Conservation (phyloP, 1,140 invertebrate species). For the Papilio polytes region DNA sequence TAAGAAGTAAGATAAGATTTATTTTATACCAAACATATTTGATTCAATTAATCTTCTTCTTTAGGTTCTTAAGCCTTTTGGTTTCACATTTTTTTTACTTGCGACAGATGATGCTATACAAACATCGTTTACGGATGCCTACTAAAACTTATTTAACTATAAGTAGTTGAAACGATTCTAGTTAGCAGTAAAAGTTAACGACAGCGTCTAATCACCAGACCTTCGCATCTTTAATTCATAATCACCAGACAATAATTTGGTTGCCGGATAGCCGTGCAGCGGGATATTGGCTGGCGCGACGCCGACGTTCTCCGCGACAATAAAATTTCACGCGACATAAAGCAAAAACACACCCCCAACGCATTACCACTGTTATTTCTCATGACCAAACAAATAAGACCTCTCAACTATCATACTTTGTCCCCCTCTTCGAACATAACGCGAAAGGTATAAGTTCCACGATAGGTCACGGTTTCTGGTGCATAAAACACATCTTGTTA, state of each 20-base stretch:
- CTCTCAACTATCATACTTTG: constrained; percentile 48
- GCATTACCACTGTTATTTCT: constrained; percentile 67
- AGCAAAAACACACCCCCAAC: constrained; percentile 80
- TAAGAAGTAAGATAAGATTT: no score
- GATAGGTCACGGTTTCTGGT: constrained; percentile 57
- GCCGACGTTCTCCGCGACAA: constrained; percentile 63
- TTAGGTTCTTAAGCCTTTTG: no score
- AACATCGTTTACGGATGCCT: background rate
- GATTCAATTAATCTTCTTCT: no score
- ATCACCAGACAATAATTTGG: constrained; percentile 38
- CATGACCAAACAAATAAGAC: constrained; percentile 62
- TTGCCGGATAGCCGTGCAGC: constrained; percentile 9
- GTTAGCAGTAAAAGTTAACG: constrained; percentile 33
- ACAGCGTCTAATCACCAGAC: constrained; percentile 11
- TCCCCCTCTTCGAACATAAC: constrained; percentile 35
- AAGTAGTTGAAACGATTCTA: background rate
- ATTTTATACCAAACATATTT: no score
- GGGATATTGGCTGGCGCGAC: constrained; percentile 49
- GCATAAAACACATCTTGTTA: constrained; percentile 74
- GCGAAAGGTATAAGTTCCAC: background rate
- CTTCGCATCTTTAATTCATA: constrained; percentile 34
- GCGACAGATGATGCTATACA: background rate
- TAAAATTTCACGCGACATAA: constrained; percentile 83
- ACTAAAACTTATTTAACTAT: background rate
- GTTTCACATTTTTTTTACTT: no score